Base-by-base conservation (phyloP, 2,113 vertebrate genomes). In the Lamprologus ornatipinnis region DNA sequence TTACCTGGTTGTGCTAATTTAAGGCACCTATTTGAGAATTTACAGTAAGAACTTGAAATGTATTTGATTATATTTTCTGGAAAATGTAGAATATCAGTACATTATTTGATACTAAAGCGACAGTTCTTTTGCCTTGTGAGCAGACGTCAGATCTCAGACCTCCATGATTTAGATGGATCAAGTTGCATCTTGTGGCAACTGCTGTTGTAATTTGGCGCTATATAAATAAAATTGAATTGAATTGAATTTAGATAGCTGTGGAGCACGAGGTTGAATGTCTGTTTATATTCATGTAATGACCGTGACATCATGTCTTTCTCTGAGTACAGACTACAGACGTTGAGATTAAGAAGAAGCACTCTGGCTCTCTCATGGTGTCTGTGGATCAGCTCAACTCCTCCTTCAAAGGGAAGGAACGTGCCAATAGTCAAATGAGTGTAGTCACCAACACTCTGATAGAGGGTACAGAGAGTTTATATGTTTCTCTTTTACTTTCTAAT, bases 361-460 rank as follows among this genome's bases (percentile, higher is more conserved):
- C 98, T 0, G 98, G 97, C 45, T 99, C 99, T 8, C 98, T 99
- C 8, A 93, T 99, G 96, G 98, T 99, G 70, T 99, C 99, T 1
- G 98, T 99, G 97, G 98, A 99, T 75, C 98, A 99, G 85, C 96
- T 99, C 87, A 98, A 98, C 51, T 97, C 97, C 0, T 99, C 98
- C 81, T 98, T 98, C 1, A 98, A 98, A 9, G 97, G 97, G 58
- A 99, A 99, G 90, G 98, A 99, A 54, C 96, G 98, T 11, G 97
- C 98, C 92, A 99, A 99, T 96, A 99, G 99, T 4, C 97, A 98
- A 35, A 97, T 99, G 97, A 99, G 98, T 1, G 98, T 99, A 1
- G 79, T 98, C 91, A 99, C 99, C 53, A 99, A 99, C 91, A 99
- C 99, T 2, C 96, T 99, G 8, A 91, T 98, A 6, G 99, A 99